Evolutionary conservation across 1,140 invertebrate species (phyloP).

Genomic region (Caenorhabditis latens): DNA sequence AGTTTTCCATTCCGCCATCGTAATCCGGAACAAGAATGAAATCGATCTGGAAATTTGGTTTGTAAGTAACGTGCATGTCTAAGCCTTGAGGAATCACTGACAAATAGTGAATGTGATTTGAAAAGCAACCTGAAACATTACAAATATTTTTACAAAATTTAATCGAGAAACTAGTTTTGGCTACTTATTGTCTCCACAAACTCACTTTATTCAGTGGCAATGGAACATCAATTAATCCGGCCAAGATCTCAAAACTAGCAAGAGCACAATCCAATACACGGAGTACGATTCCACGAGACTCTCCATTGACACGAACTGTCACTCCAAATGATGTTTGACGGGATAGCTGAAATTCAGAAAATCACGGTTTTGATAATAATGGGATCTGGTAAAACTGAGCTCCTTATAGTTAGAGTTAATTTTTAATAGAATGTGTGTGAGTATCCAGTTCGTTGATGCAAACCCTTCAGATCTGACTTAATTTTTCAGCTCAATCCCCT

Average conservation of each 20-base stretch:
- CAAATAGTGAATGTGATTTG: no score
- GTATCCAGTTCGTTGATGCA: no score
- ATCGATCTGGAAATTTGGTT: constrained; percentile 54
- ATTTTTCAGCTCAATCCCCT: no score
- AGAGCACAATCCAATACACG: constrained; percentile 59
- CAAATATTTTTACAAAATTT: no score
- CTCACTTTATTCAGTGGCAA: constrained; percentile 61
- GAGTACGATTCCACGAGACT: constrained; percentile 10
- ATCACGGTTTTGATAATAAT: no score
- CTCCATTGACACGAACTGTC: constrained; percentile 56
- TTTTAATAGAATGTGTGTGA: no score
- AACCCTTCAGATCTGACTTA: no score
- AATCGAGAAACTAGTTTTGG: neutral
- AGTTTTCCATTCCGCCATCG: constrained; percentile 65
- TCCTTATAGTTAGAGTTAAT: no score
- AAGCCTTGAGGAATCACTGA: no score
- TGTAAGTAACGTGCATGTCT: no score
- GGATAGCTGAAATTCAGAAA: constrained; percentile 56
- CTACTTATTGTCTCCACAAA: neutral
- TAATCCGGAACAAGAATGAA: constrained; percentile 56
- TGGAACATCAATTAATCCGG: constrained; percentile 52
- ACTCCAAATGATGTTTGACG: constrained; percentile 64
- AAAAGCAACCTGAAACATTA: no score
- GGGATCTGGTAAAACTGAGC: no score
- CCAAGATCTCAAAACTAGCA: constrained; percentile 46